Percentiles rank a stretch among this genome's conserved stretches.
These are phyloP conservation scores for Steinernema feltiae DNA, from an alignment of 1,140 invertebrate genomes.

Conservation along the genomic window DNA sequence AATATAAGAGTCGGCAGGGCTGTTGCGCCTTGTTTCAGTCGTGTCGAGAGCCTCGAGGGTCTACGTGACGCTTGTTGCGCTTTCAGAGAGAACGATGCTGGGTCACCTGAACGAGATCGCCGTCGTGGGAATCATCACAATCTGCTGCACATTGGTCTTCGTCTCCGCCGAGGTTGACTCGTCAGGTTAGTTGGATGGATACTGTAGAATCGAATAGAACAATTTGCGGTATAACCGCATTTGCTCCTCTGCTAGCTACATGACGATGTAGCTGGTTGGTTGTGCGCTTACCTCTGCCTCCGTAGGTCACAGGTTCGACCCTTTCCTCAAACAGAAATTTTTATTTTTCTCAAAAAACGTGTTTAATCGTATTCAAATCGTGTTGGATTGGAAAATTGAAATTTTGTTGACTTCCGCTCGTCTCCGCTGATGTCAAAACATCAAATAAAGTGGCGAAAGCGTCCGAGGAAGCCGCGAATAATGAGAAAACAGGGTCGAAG, in stretches of 20 bases:
- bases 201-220: no score
- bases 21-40: not conserved
- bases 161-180: conserved; percentile 1
- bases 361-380: not conserved
- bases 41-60: not conserved
- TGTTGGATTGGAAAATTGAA: not conserved
- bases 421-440: not conserved
- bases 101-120: conserved; percentile 10
- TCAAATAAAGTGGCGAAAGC: not conserved
- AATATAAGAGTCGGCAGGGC: not conserved
- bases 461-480: not conserved
- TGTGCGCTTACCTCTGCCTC: no score
- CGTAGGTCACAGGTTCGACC: no score
- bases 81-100: not conserved
- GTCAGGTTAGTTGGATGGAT: not conserved
- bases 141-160: not conserved
- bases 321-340: no score
- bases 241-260: no score
- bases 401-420: not conserved
- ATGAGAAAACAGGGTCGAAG: not conserved
- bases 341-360: not conserved
- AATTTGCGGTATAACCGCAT: no score
- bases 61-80: not conserved
- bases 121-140: not conserved
- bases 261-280: no score